phyloP scores from a whole-genome alignment of 1,140 invertebrate species.

The Drosophila setifemur region DNA sequence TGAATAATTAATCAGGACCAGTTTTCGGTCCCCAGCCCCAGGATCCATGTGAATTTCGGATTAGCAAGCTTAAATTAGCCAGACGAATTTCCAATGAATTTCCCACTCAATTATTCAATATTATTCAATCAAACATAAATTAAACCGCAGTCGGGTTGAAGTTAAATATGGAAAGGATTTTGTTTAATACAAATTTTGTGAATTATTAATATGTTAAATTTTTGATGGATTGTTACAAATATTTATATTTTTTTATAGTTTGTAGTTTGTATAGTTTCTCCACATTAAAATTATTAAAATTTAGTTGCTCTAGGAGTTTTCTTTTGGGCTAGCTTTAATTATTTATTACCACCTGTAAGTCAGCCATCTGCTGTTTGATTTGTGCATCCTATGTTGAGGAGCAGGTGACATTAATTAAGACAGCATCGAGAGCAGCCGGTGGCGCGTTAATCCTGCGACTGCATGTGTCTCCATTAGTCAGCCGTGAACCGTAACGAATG shows the following conservation, averaged over 20 bases:
- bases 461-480: slow-evolving; percentile 64
- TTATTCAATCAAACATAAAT: background rate
- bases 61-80: slow-evolving; percentile 3
- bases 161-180: no score
- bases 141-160: no score
- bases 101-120: slow-evolving; percentile 16
- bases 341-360: background rate
- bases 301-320: background rate
- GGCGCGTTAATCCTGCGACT: slow-evolving; percentile 39
- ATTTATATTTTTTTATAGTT: background rate
- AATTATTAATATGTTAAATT: no score
- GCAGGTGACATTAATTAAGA: slow-evolving; percentile 39
- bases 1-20: slow-evolving; percentile 33
- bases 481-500: slow-evolving; percentile 48
- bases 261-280: no score
- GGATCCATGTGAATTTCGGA: slow-evolving; percentile 7
- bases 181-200: no score
- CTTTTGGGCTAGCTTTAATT: background rate
- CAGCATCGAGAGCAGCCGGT: background rate
- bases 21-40: slow-evolving; percentile 9
- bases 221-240: no score
- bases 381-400: slow-evolving; percentile 24
- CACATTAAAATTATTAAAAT: no score
- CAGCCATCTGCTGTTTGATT: slow-evolving; percentile 20
- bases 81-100: slow-evolving; percentile 9